Conservation (phyloP, 2,797 vertebrate genomes). For the Falco concolor region DNA sequence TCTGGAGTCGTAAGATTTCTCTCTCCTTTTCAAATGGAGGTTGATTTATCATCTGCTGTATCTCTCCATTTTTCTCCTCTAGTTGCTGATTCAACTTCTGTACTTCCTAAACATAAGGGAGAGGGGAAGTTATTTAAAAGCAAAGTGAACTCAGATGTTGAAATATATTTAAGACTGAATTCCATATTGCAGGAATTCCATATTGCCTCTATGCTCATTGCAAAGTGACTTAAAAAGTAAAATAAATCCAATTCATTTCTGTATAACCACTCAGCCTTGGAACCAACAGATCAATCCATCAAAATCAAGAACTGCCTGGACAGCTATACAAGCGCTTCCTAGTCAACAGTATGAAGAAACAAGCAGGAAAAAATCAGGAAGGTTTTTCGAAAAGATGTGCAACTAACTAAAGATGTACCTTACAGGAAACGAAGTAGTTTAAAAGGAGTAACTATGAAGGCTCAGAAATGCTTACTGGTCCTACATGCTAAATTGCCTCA, state of each 20-base stretch:
- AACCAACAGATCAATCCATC: neutral
- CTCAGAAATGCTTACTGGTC: neutral
- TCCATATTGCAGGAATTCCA: neutral
- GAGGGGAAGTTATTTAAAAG: constrained; percentile 12
- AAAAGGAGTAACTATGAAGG: neutral
- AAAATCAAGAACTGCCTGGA: neutral
- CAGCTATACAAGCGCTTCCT: neutral
- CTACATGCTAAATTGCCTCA: neutral
- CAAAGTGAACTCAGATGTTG: neutral
- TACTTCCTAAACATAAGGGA: constrained; percentile 76
- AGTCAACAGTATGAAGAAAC: neutral
- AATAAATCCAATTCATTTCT: neutral
- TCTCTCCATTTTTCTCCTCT: constrained; percentile 79
- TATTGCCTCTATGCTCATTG: neutral
- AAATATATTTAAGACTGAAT: neutral
- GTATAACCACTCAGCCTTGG: neutral
- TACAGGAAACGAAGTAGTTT: neutral
- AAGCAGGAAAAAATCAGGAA: neutral
- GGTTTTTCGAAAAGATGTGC: neutral
- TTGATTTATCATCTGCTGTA: constrained; percentile 71
- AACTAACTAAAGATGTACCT: neutral
- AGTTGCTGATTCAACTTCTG: constrained; percentile 76
- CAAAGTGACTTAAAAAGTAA: neutral
- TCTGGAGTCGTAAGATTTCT: constrained; percentile 79
- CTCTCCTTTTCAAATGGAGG: constrained; percentile 80